A percentile compares a stretch with the other conserved stretches of the same genome.
phyloP scores from a whole-genome alignment of 1,140 invertebrate species.

The Araneus ventricosus region DNA sequence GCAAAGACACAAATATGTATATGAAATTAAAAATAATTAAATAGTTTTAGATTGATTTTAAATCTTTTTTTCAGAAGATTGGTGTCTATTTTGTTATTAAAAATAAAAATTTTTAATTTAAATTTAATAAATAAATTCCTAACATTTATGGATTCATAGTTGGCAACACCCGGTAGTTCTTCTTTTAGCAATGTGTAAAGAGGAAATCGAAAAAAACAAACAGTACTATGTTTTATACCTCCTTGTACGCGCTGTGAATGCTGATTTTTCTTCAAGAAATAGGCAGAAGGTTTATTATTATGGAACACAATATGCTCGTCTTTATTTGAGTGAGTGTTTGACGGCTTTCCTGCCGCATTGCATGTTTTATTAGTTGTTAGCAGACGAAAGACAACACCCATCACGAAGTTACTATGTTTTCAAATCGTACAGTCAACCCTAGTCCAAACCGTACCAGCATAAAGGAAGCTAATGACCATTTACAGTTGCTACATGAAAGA shows the following conservation, averaged over 20 bases:
- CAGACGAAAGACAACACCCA: constrained; percentile 51
- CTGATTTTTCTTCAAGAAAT: not conserved
- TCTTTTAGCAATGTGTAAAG: constrained; percentile 22
- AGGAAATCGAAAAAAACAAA: not conserved
- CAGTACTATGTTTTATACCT: not conserved
- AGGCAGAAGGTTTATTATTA: not conserved
- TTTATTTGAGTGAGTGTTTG: not conserved
- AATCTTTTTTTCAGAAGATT: no score
- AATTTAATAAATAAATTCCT: not conserved
- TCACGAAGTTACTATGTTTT: constrained; percentile 66
- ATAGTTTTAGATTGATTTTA: no score
- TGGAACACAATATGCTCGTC: no score
- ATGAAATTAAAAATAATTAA: no score
- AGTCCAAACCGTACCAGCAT: constrained; percentile 77
- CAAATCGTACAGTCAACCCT: constrained; percentile 73
- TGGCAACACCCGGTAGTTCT: constrained; percentile 25
- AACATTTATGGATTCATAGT: not conserved
- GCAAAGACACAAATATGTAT: no score
- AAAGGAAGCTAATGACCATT: constrained; percentile 77
- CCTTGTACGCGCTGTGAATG: not conserved
- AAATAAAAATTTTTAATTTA: no score
- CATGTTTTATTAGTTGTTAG: not conserved
- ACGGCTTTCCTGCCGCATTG: not conserved
- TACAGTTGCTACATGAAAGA: constrained; percentile 76
- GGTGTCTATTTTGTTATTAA: no score